Percentiles rank a stretch among this genome's conserved stretches.
phyloP scores from a whole-genome alignment of 2,888 invertebrate genomes.

The Platerodrilus igneus region DNA sequence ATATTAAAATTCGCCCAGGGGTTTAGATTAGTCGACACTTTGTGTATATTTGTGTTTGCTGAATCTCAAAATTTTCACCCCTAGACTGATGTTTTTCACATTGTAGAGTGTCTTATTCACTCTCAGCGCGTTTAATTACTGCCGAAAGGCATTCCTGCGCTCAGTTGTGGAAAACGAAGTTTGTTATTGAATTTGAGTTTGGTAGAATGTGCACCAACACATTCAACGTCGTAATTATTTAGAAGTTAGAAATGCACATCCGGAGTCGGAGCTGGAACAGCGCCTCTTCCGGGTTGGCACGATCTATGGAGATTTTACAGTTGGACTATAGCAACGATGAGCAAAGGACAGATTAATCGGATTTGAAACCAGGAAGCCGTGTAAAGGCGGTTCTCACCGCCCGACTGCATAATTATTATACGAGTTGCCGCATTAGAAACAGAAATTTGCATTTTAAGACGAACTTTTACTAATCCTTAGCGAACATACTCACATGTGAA shows the following conservation, averaged over 20 bases:
- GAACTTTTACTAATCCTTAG: conserved; percentile 39
- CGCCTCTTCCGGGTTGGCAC: conserved; percentile 26
- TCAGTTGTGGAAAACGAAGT: conserved; percentile 25
- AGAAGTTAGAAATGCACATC: conserved; percentile 26
- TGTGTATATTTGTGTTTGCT: conserved; percentile 16
- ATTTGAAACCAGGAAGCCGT: conserved; percentile 48
- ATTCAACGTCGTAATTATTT: conserved; percentile 31
- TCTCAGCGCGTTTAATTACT: neutral
- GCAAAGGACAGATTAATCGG: conserved; percentile 45
- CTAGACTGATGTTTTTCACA: neutral
- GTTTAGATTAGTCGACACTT: conserved; percentile 16
- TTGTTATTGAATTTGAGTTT: conserved; percentile 27
- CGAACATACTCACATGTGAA: conserved; percentile 20
- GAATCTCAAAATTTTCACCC: conserved; percentile 8
- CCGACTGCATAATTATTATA: conserved; percentile 46
- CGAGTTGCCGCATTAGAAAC: conserved; percentile 37
- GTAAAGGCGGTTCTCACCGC: conserved; percentile 42
- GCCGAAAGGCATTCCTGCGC: conserved; percentile 8
- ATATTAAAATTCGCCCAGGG: conserved; percentile 14
- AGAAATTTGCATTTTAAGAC: conserved; percentile 46
- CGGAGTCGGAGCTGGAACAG: conserved; percentile 20
- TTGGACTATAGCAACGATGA: conserved; percentile 18
- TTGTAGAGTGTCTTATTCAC: neutral
- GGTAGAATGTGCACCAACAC: conserved; percentile 27
- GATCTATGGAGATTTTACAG: conserved; percentile 21